These are phyloP conservation scores for Conger conger DNA, from an alignment of 2,113 vertebrate genomes.

Conservation along the genomic window DNA sequence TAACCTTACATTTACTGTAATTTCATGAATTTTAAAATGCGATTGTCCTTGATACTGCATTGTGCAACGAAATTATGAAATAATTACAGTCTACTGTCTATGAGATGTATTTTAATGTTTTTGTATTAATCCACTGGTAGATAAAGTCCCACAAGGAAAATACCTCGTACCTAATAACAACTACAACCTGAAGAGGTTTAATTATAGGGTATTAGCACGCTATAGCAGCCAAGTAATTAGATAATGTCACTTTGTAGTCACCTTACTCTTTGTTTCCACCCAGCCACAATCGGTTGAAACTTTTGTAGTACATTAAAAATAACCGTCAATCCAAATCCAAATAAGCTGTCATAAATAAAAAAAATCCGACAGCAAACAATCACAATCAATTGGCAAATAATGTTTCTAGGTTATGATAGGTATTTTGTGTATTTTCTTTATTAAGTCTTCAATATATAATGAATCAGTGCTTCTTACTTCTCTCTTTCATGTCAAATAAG, in stretches of 20 bases:
- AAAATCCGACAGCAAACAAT: background rate
- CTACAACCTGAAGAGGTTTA: constrained; percentile 52
- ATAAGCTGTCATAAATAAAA: background rate
- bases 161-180: constrained; percentile 38
- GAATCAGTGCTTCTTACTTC: background rate
- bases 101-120: background rate
- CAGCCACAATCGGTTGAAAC: background rate
- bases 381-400: too few species aligned
- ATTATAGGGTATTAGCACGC: constrained; percentile 51
- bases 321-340: background rate
- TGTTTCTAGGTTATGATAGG: too few species aligned
- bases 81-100: background rate
- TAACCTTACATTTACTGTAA: too few species aligned
- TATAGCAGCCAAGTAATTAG: constrained; percentile 55
- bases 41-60: background rate
- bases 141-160: constrained; percentile 45
- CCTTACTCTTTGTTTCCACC: constrained; percentile 44
- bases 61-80: background rate
- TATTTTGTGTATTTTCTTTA: background rate
- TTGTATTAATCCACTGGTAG: constrained; percentile 13
- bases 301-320: constrained; percentile 5
- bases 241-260: constrained; percentile 61
- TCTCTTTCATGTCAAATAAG: background rate
- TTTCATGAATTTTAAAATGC: background rate
- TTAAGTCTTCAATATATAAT: background rate